phyloP scores from a whole-genome alignment of 2,113 vertebrate genomes.

The Neolamprologus ventralis region DNA sequence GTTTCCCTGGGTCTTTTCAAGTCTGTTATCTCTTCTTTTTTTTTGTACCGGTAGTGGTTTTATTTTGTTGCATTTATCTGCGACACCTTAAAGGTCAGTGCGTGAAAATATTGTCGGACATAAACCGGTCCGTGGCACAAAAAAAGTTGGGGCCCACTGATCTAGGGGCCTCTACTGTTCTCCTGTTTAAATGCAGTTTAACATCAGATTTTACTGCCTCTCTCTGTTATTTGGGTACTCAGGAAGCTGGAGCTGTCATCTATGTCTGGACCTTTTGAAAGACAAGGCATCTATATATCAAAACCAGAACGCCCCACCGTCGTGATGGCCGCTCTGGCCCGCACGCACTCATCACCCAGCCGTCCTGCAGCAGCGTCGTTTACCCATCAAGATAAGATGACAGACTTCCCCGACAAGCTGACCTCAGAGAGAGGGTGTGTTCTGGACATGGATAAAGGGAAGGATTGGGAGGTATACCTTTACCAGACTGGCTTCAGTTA shows the following conservation, averaged over 20 bases:
- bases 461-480: slow-evolving; percentile 35
- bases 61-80: background rate
- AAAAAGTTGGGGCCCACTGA: background rate
- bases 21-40: background rate
- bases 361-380: background rate
- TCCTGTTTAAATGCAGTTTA: background rate
- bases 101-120: background rate
- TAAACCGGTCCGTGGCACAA: background rate
- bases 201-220: background rate
- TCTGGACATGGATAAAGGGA: slow-evolving; percentile 5
- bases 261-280: slow-evolving; percentile 92
- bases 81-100: background rate
- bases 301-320: slow-evolving; percentile 79
- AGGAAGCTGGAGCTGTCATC: slow-evolving; percentile 96
- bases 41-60: background rate
- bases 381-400: background rate
- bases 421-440: background rate
- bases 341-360: background rate
- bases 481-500: slow-evolving; percentile 27
- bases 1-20: background rate
- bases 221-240: background rate
- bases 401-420: background rate
- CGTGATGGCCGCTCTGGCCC: slow-evolving; percentile 67
- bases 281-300: slow-evolving; percentile 96
- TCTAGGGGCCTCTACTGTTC: background rate